Evolutionary conservation across 2,797 vertebrate genomes (phyloP), one percentile per base, ranked within the genome.

Genomic region (Chanos chanos): DNA sequence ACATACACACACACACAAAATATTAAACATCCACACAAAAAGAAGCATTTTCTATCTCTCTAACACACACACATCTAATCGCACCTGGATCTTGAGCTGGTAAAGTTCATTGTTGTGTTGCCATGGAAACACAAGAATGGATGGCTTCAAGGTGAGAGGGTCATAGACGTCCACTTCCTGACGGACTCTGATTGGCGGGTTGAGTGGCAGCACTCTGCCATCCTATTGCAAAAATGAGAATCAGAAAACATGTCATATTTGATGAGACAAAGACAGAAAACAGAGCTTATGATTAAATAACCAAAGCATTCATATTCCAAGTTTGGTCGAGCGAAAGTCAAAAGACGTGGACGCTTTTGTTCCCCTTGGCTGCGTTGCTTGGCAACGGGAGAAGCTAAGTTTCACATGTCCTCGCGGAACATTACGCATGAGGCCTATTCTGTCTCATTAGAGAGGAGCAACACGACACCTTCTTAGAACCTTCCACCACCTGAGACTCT

Each of bases 61-160:
- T n/a, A n/a, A n/a, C n/a, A n/a, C n/a, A n/a, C n/a, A n/a, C n/a
- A n/a, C n/a, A n/a, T n/a, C n/a, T n/a, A n/a, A n/a, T n/a, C 47
- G 40, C 60, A 89, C 85, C 78, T 85, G 66, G 19, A 83, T 66
- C 61, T 71, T 66, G 34, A 83, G 74, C 31, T 56, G 71, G 63
- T 82, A 79, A 15, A 77, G 21, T 19, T 66, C 56, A 61, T 64
- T 75, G 52, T 67, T 28, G 47, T 79, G 84, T 78, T 92, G 81
- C 80, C 85, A 72, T 47, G 90, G 91, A 84, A 92, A 93, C 53
- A 83, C 76, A 62, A 85, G 39, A 37, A 74, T 55, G 25, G 61
- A 39, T 6, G 80, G 82, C 36, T 72, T 74, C 51, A 85, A 60
- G 27, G 43, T 67, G 50, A 88, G 78, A 25, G 81, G 83, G 39